Base-by-base conservation (phyloP, 2,797 vertebrate species). In the Iguana delicatissima region DNA sequence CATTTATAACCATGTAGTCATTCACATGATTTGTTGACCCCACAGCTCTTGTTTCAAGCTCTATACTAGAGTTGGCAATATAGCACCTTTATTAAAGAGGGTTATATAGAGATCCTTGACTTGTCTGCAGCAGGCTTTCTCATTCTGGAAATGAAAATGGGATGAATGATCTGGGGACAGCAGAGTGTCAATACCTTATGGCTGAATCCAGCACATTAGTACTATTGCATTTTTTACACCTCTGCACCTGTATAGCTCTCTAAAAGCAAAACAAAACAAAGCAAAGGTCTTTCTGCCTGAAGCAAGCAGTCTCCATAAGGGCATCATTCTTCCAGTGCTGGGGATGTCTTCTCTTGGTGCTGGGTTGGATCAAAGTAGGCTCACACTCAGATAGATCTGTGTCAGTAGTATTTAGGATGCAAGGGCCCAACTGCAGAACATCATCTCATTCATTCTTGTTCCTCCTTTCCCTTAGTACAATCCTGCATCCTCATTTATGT, bases 401-500 rank as follows among this genome's bases (percentile, higher is more conserved):
- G 84, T 93, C 86, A 92, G 91, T 92, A 92, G 91, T 92, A 95
- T 96, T 96, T 95, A 94, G 88, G 85, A 91, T 88, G 91, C 89
- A 79, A 87, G 87, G 0, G n/a, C 86, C 92, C 92, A 94, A 93
- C 94, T 95, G 93, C 89, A 92, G 84, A 93, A 91, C 87, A 86
- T 85, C 93, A 92, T 94, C 96, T 97, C 93, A 92, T 96, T 96
- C 96, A 94, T 95, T 95, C 95, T 96, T 93, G 85, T 18, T 89
- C 94, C 90, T 91, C 90, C 82, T 52, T 92, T 92, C 93, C 93
- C 91, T 89, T 89, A 92, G 87, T 93, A 93, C 86, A 92, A 85
- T 55, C 89, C 88, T 84, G 79, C 22, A 84, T 82, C 73, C 87
- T 96, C 84, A 94, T 97, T 96, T 92, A 92, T 94, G 97, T 97